Evolutionary conservation across 1,140 invertebrate species (phyloP).

Genomic region (Cheumatopsyche charites): DNA sequence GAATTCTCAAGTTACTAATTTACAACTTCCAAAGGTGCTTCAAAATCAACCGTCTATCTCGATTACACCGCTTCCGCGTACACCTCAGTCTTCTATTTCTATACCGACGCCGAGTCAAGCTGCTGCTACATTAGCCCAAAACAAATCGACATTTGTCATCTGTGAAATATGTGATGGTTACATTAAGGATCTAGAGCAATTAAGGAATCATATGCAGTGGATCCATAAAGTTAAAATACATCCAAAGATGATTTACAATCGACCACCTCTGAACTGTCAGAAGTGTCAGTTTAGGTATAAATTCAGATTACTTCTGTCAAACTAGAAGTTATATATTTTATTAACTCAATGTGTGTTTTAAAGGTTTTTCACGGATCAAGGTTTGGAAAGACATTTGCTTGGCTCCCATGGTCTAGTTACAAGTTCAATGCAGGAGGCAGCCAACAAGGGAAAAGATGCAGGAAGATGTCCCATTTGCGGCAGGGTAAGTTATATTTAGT

Average conservation of each 20-base stretch:
- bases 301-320: conserved; percentile 46
- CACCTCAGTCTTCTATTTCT: conserved; percentile 56
- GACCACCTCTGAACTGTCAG: conserved; percentile 93
- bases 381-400: conserved; percentile 88
- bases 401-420: conserved; percentile 93
- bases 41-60: conserved; percentile 81
- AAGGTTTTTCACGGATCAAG: conserved; percentile 75
- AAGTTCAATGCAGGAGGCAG: conserved; percentile 94
- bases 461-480: conserved; percentile 93
- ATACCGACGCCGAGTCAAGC: conserved; percentile 55
- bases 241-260: conserved; percentile 94
- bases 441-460: conserved; percentile 92
- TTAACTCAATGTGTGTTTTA: too few relatives aligned
- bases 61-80: conserved; percentile 84
- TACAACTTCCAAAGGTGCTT: conserved; percentile 61
- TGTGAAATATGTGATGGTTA: conserved; percentile 96
- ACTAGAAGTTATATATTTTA: too few relatives aligned
- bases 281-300: conserved; percentile 86
- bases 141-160: conserved; percentile 86
- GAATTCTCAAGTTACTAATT: conserved; percentile 3
- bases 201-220: conserved; percentile 95
- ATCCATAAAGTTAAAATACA: conserved; percentile 96
- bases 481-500: conserved; percentile 66
- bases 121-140: conserved; percentile 54
- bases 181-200: conserved; percentile 91